Base-by-base conservation (phyloP, 2,113 vertebrate species). In the Podiceps cristatus region DNA sequence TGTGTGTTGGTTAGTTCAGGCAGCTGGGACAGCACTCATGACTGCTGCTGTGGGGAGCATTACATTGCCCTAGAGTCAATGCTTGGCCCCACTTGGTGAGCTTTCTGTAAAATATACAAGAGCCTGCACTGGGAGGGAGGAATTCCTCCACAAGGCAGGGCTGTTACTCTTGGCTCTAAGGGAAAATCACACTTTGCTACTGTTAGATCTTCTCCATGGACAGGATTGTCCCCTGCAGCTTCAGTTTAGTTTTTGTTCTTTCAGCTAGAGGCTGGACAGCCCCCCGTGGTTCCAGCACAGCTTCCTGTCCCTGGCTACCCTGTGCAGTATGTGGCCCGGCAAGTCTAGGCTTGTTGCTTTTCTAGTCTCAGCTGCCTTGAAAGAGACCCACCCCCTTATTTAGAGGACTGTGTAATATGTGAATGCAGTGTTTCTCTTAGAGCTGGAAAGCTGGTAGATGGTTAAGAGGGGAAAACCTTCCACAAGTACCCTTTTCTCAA, bases 1-100 rank as follows among this genome's bases (percentile, higher is more conserved):
- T 17, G 11, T 42, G 55, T 75, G 64, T 47, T 63, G 68, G 68
- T 69, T 78, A 52, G 29, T 59, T 79, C 71, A 45, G 67, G 44
- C 62, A 28, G 27, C 56, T 83, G 79, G 78, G 67, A 37, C 56
- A 0, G 0, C 58, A 6, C 24, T 55, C 12, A 23, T 28, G 59
- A 33, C 68, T 77, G 68, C 24, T 23, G 1, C 22, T 11, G 29
- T 27, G 40, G 35, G 29, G 28, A 68, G 81, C 66, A 1, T 67
- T 49, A 11, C 3, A 0, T 13, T 28, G 28, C 24, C 52, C 55
- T 0, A 2, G 28, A 52, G 52, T 40, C 1, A 0, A 28, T 56
- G 62, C 45, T 90, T 14, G 14, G 63, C 29, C 35, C 35, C 49
- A 3, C 17, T 88, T 24, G 2, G 45, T 13, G 19, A 86, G 42